These are phyloP conservation scores for Carassius gibelio DNA, from an alignment of 2,113 vertebrate genomes.

Conservation along the genomic window DNA sequence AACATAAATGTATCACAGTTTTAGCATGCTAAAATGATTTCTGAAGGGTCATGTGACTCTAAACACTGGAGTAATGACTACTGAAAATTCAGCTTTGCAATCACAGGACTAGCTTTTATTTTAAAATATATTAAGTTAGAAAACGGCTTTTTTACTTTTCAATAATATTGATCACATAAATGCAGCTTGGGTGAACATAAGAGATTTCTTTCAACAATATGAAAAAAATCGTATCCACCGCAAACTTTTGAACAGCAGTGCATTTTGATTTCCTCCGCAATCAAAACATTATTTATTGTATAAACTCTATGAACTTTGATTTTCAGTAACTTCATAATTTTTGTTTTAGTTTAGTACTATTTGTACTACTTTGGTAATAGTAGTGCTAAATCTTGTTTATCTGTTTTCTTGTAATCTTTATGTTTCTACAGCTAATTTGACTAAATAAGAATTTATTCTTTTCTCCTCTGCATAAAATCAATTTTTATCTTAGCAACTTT, in stretches of 20 bases:
- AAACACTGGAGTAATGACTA: neutral
- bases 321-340: neutral
- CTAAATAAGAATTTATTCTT: neutral
- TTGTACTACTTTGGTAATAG: neutral
- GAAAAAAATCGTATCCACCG: neutral
- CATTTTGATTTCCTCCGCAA: neutral
- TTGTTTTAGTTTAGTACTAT: neutral
- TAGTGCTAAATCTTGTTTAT: neutral
- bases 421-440: neutral
- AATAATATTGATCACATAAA: neutral
- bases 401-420: neutral
- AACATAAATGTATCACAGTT: too few species aligned
- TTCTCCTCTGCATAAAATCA: too few species aligned
- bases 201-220: neutral
- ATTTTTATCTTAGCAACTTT: neutral
- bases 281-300: neutral
- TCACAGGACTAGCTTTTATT: neutral
- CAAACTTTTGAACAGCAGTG: neutral
- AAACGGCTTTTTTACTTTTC: neutral
- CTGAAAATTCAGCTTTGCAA: neutral
- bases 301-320: neutral
- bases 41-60: neutral
- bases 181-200: neutral
- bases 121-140: neutral
- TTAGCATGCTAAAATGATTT: too few species aligned